Percentiles rank a stretch among this genome's conserved stretches.
phyloP scores from a whole-genome alignment of 2,797 vertebrate species.

The Chaetodon trifasciatus region DNA sequence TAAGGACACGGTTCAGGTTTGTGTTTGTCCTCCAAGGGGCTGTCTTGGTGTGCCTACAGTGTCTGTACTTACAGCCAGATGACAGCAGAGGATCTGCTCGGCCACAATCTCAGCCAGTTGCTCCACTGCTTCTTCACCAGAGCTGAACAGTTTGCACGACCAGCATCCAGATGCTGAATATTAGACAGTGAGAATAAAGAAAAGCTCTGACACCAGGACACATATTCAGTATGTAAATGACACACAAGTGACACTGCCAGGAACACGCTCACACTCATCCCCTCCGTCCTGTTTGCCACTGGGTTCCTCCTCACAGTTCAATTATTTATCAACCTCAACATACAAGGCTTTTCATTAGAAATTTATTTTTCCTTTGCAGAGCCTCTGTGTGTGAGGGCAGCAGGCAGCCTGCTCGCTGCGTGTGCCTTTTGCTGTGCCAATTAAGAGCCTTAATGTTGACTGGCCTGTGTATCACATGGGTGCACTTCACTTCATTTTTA shows the following conservation, averaged over 20 bases:
- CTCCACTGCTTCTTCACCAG: conserved; percentile 8
- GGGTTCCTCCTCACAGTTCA: conserved; percentile 52
- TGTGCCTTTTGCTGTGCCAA: conserved; percentile 21
- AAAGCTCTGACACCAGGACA: conserved; percentile 49
- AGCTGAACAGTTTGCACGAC: conserved; percentile 18
- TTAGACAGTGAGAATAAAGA: conserved; percentile 63
- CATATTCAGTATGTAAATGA: conserved; percentile 2
- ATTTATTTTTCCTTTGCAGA: conserved; percentile 48
- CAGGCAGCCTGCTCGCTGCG: conserved; percentile 4
- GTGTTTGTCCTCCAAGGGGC: too few relatives aligned
- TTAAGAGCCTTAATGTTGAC: conserved; percentile 21
- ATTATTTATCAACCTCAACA: conserved; percentile 74
- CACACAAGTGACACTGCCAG: conserved; percentile 18
- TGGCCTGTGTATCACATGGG: not conserved
- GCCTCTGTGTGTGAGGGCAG: conserved; percentile 22
- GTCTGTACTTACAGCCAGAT: not conserved
- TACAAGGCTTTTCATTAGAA: conserved; percentile 65
- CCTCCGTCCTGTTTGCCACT: conserved; percentile 58
- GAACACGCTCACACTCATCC: conserved; percentile 35
- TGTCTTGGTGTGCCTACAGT: too few relatives aligned
- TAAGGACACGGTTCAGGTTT: not conserved
- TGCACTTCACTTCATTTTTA: conserved; percentile 2
- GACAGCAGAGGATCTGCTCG: not conserved
- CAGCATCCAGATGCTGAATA: conserved; percentile 70
- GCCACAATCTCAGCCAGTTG: not conserved